These are phyloP conservation scores for Gymnobelideus leadbeateri DNA, from an alignment of 2,113 vertebrate species.

Conservation along the genomic window DNA sequence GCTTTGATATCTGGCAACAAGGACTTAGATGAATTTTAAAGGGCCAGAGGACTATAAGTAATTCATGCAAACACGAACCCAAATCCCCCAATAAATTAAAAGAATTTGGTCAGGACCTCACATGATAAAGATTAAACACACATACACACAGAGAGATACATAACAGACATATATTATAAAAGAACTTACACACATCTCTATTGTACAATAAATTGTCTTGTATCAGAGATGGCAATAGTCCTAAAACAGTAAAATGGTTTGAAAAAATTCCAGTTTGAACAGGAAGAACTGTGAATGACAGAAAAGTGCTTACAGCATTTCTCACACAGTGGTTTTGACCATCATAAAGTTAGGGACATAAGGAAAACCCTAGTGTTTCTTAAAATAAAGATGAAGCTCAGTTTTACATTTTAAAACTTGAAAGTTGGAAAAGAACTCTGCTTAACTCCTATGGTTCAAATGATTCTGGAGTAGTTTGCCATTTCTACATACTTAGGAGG, in stretches of 20 bases:
- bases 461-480: neutral
- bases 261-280: neutral
- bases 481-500: neutral
- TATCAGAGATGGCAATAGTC: neutral
- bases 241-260: neutral
- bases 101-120: neutral
- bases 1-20: conserved; percentile 74
- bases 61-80: neutral
- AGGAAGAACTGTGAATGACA: neutral
- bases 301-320: neutral
- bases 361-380: neutral
- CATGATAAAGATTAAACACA: neutral
- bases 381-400: neutral
- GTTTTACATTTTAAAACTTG: neutral
- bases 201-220: neutral
- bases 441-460: neutral
- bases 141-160: neutral
- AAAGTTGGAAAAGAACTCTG: neutral
- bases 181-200: fast-evolving
- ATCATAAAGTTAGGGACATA: neutral
- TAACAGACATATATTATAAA: neutral
- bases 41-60: conserved; percentile 8
- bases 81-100: neutral
- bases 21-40: conserved; percentile 53
- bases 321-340: neutral